Evolutionary conservation across 2,113 vertebrate genomes (phyloP).

Genomic region (Triplophysa siluroides): DNA sequence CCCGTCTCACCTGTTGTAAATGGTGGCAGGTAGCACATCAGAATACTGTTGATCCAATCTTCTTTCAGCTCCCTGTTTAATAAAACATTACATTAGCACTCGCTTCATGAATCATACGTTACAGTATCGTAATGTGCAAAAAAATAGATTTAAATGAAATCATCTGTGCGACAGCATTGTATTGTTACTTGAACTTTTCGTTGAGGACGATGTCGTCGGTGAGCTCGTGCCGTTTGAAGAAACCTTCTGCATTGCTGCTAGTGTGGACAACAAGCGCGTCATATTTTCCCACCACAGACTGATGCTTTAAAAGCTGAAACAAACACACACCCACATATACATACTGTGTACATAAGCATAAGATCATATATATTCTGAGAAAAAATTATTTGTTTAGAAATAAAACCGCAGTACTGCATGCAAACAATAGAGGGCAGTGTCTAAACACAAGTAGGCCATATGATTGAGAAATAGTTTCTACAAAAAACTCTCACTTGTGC

Average conservation of each 20-base stretch:
- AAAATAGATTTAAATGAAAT: not conserved
- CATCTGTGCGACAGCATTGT: not conserved
- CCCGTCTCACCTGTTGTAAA: constrained; percentile 45
- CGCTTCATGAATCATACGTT: no score
- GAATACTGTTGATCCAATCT: constrained; percentile 56
- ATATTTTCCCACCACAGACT: constrained; percentile 47
- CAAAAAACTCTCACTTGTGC: not conserved
- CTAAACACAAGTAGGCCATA: not conserved
- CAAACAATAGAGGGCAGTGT: constrained; percentile 30
- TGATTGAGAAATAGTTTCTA: not conserved
- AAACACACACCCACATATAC: not conserved
- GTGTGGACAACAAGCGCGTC: constrained; percentile 50
- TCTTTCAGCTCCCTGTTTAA: constrained; percentile 50
- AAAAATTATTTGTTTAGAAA: not conserved
- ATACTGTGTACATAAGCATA: not conserved
- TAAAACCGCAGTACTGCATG: not conserved
- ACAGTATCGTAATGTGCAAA: no score
- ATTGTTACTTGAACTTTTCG: constrained; percentile 50
- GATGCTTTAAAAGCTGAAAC: constrained; percentile 52
- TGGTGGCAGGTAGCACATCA: constrained; percentile 60
- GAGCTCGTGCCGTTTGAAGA: constrained; percentile 50
- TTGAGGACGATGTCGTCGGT: constrained; percentile 55
- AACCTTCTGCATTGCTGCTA: constrained; percentile 38
- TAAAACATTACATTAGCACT: not conserved
- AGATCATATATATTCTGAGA: not conserved